A percentile compares a stretch with the other conserved stretches of the same genome.
Evolutionary conservation across 2,888 invertebrate genomes (phyloP).

Genomic region (Drosophila atroscutellata): DNA sequence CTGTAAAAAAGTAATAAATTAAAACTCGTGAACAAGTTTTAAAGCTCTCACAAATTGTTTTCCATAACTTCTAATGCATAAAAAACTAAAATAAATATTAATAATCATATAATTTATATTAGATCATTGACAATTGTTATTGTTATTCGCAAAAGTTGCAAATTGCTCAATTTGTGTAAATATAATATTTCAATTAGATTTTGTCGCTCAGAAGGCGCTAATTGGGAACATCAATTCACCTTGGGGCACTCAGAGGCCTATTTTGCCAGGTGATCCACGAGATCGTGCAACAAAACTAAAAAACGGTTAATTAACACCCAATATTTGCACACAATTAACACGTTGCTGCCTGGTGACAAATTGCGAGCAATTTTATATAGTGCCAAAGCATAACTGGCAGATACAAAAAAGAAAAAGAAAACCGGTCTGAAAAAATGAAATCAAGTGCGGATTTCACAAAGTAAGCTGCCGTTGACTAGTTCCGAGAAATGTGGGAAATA

Average conservation of each 20-base stretch:
- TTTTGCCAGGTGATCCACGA: conserved; percentile 53
- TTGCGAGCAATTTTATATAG: conserved; percentile 10
- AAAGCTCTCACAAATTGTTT: not conserved
- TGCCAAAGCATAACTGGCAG: not conserved
- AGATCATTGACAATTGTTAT: not conserved
- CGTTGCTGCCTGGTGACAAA: conserved; percentile 55
- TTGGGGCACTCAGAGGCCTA: conserved; percentile 29
- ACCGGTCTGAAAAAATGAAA: conserved; percentile 29
- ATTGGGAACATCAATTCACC: conserved; percentile 18
- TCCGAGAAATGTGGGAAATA: conserved; percentile 12
- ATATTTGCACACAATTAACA: conserved; percentile 76
- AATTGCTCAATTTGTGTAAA: conserved; percentile 4
- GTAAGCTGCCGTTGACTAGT: not conserved
- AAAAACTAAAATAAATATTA: not conserved
- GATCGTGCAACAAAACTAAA: conserved; percentile 44
- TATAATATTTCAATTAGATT: not conserved
- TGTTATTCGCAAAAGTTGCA: not conserved
- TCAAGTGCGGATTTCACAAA: conserved; percentile 13
- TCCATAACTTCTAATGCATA: not conserved
- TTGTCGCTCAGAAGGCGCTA: not conserved
- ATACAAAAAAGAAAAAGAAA: conserved; percentile 1
- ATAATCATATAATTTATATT: not conserved
- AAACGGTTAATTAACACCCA: conserved; percentile 56
- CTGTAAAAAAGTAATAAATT: not conserved
- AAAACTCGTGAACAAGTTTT: not conserved